Evolutionary conservation across 2,113 vertebrate species (phyloP).

Genomic region (Oenanthe melanoleuca): DNA sequence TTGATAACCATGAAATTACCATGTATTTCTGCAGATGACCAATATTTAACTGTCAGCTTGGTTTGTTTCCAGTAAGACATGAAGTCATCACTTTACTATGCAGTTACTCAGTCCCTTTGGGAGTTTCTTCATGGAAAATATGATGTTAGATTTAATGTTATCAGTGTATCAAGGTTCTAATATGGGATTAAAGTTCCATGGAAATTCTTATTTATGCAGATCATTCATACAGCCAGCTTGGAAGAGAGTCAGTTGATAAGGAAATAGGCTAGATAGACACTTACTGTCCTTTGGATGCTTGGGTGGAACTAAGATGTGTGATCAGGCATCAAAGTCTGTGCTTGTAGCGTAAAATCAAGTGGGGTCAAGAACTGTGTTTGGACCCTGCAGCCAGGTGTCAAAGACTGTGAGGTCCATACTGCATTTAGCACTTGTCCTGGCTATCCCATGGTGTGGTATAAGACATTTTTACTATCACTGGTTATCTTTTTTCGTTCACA

Average conservation of each 20-base stretch:
- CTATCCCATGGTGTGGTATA: background rate
- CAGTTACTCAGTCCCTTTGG: background rate
- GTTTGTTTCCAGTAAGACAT: background rate
- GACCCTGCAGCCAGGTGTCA: background rate
- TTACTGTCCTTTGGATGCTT: background rate
- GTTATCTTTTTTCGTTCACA: background rate
- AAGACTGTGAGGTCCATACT: background rate
- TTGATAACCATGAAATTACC: background rate
- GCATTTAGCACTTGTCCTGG: background rate
- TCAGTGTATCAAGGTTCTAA: background rate
- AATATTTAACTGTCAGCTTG: background rate
- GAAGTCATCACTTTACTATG: background rate
- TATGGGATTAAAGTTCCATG: background rate
- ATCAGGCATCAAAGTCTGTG: background rate
- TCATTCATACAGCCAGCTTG: background rate
- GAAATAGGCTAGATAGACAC: background rate
- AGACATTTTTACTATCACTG: background rate
- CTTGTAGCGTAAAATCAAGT: background rate
- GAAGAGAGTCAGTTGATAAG: background rate
- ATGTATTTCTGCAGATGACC: background rate
- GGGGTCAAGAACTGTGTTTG: background rate
- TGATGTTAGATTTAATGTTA: background rate
- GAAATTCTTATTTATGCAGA: background rate
- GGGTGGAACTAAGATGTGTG: background rate
- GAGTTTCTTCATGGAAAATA: background rate